Base-by-base conservation (phyloP, 2,888 invertebrate genomes). In the Atherix ibis region DNA sequence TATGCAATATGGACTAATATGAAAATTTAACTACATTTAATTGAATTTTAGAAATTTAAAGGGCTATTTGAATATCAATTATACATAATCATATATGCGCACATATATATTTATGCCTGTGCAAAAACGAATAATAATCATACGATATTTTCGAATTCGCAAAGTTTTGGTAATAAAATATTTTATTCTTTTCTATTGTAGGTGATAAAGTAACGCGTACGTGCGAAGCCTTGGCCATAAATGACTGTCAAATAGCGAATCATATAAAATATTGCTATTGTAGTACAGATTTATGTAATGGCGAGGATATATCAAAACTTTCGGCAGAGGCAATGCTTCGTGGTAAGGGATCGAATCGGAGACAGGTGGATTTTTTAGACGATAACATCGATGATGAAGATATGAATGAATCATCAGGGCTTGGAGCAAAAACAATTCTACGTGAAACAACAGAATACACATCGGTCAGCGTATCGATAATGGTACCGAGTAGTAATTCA, bases 211-310 rank as follows among this genome's bases (percentile, higher is more conserved):
- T 36, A 17, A 42, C 35, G 17, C 34, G 44, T 34, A 42, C 44
- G 24, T 44, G 44, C 35, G 43, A 40, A 19, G 27, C 27, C 13
- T 22, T 38, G 6, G 33, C 27, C 13, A 31, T 44, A 19, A 41
- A 42, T 27, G 44, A 43, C 33, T 44, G 44, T 32, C 35, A 43
- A 39, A 42, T 32, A 18, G 44, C 41, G 18, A 43, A 44, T 35
- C 35, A 37, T 34, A 38, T 42, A n/a, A 37, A 30, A 35, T 41
- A 43, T 35, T 44, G 44, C 35, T 42, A 40, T 30, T 44, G 44
- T 35, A 38, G 24, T 31, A 30, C 6, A n/a, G 38, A 43, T 35
- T 36, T 43, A 28, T 44, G 44, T 33, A 44, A 44, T 37, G 29
- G 35, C 12, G 30, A 38, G 26, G 22, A 26, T 10, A 26, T 30